These are phyloP conservation scores for Hexactinellida sp. DNA, from an alignment of 37 sponge, comb jelly and placozoan genomes.

Conservation along the genomic window DNA sequence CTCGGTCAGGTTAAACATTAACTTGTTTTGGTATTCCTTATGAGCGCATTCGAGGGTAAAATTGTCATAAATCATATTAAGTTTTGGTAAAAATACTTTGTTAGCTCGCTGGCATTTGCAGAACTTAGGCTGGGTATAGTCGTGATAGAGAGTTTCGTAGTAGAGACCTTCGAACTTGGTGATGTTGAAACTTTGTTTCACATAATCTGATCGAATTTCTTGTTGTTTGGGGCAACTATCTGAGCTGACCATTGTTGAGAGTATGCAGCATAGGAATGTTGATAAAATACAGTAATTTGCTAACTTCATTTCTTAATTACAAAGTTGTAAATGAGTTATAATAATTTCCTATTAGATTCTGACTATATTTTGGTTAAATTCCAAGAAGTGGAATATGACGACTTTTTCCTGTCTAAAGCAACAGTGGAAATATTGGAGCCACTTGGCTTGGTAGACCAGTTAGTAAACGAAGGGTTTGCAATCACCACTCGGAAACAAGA, in stretches of 20 bases:
- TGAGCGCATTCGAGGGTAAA: slow-evolving; percentile 24
- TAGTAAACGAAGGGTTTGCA: background rate
- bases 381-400: background rate
- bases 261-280: no score
- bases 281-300: background rate
- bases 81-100: slow-evolving; percentile 21
- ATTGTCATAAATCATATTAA: slow-evolving; percentile 32
- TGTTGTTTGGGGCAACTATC: slow-evolving; percentile 24
- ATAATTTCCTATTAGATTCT: background rate
- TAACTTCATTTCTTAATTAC: background rate
- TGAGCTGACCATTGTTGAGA: background rate
- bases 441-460: background rate
- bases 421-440: background rate
- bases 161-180: slow-evolving; percentile 33
- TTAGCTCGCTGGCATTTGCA: slow-evolving; percentile 29
- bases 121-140: slow-evolving; percentile 41
- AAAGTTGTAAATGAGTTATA: background rate
- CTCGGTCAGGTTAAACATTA: slow-evolving; percentile 29
- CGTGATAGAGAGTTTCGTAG: slow-evolving; percentile 39
- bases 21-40: background rate
- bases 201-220: slow-evolving; percentile 41
- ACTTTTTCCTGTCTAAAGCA: background rate
- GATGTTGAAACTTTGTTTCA: slow-evolving; percentile 25
- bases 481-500: background rate
- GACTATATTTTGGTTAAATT: background rate